These are phyloP conservation scores for Thera britannica DNA, from an alignment of 2,888 invertebrate species.

Conservation along the genomic window DNA sequence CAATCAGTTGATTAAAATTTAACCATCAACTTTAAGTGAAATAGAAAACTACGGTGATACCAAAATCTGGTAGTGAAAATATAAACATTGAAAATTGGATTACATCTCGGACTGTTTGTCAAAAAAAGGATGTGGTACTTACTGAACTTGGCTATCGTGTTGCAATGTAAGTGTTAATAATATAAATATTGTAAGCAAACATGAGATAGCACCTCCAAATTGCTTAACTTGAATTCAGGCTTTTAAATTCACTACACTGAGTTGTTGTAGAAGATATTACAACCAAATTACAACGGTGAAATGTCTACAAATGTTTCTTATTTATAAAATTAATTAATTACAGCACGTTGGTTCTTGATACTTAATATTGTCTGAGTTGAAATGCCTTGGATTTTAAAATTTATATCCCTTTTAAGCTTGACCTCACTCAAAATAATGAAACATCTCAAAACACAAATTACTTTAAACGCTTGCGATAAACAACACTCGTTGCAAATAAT, in stretches of 20 bases:
- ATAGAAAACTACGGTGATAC: no score
- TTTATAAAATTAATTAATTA: no score
- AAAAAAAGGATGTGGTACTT: conserved; percentile 65
- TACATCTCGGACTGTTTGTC: conserved; percentile 34
- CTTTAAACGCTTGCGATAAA: conserved; percentile 29
- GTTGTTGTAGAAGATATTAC: no score
- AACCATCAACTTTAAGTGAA: no score
- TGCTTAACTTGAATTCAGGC: neutral
- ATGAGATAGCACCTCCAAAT: neutral
- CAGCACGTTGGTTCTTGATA: no score
- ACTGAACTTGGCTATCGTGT: conserved; percentile 61
- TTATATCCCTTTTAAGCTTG: neutral
- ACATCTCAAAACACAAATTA: conserved; percentile 26
- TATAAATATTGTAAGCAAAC: neutral
- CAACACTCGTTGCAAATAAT: conserved; percentile 35
- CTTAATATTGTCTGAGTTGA: neutral
- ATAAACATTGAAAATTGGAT: conserved; percentile 39
- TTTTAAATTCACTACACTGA: no score
- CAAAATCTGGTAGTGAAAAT: neutral
- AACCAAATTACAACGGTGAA: no score
- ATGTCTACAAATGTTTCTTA: no score
- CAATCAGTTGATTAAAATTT: no score
- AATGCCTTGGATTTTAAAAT: neutral
- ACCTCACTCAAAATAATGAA: conserved; percentile 9
- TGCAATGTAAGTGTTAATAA: conserved; percentile 64